Conservation (phyloP, 2,797 vertebrate species). For the Phoeniculus purpureus region DNA sequence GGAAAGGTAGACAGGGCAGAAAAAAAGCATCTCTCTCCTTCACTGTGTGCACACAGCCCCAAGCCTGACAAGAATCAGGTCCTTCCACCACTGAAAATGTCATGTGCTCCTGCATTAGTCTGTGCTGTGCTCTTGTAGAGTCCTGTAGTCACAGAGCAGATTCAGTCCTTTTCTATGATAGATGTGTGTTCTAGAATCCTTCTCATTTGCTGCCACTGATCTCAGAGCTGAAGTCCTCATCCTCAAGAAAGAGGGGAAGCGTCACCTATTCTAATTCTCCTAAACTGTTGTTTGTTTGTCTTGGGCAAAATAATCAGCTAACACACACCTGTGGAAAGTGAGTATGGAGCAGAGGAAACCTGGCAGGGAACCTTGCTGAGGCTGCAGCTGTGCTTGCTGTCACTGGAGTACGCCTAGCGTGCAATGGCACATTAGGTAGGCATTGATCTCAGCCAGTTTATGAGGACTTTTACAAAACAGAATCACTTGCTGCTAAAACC, state of each 20-base stretch:
- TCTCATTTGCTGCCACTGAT: conserved; percentile 11
- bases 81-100: neutral
- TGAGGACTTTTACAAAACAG: conserved; percentile 72
- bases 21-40: neutral
- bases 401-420: conserved; percentile 71
- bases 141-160: neutral
- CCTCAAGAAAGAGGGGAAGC: conserved; percentile 12
- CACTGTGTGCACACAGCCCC: accelerated
- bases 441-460: conserved; percentile 77
- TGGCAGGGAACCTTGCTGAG: conserved; percentile 33
- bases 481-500: conserved; percentile 67
- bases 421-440: conserved; percentile 79
- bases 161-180: neutral
- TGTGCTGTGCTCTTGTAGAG: neutral
- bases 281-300: conserved; percentile 68
- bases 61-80: neutral
- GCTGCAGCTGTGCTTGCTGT: conserved; percentile 64
- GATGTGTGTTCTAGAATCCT: neutral
- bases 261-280: conserved; percentile 20
- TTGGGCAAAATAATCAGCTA: conserved; percentile 61
- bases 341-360: conserved; percentile 44
- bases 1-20: neutral
- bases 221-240: conserved; percentile 17
- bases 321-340: conserved; percentile 67
- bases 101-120: neutral